Evolutionary conservation across 2,797 vertebrate species (phyloP).

Genomic region (Parauchenoglanis punctatus): DNA sequence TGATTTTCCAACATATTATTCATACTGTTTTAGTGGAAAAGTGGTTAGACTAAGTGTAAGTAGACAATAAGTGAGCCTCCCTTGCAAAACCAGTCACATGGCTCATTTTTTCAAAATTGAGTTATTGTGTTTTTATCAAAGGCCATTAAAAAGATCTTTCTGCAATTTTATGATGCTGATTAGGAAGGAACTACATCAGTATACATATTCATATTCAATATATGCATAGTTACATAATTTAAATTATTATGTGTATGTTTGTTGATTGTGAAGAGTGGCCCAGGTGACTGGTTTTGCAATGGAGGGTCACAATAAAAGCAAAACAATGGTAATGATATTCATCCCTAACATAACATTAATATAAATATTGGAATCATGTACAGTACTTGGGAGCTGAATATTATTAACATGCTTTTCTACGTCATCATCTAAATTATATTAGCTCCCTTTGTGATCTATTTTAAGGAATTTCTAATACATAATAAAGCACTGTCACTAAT

Average conservation of each 20-base stretch:
- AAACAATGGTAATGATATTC: not conserved
- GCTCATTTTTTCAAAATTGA: too few species aligned
- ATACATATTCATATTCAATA: too few species aligned
- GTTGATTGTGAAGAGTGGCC: too few species aligned
- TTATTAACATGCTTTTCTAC: not conserved
- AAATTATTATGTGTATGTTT: too few species aligned
- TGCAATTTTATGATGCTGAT: too few species aligned
- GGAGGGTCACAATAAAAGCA: not conserved
- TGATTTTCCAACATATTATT: not conserved
- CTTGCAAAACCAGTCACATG: too few species aligned
- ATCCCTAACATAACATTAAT: not conserved
- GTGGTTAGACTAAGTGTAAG: not conserved
- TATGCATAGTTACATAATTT: too few species aligned
- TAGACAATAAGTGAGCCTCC: too few species aligned
- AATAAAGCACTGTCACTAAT: not conserved
- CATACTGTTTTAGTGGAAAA: not conserved
- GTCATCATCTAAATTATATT: not conserved
- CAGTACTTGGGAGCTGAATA: not conserved
- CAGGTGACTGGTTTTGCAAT: too few species aligned
- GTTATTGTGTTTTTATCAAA: too few species aligned
- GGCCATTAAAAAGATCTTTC: too few species aligned
- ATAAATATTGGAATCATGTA: not conserved
- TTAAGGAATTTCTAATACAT: not conserved
- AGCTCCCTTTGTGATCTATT: not conserved
- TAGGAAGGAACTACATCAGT: too few species aligned